Percentiles rank a stretch among this genome's conserved stretches.
Conservation (phyloP, 2,113 vertebrate genomes). For the chimpanzee (Pan troglodytes) region DNA sequence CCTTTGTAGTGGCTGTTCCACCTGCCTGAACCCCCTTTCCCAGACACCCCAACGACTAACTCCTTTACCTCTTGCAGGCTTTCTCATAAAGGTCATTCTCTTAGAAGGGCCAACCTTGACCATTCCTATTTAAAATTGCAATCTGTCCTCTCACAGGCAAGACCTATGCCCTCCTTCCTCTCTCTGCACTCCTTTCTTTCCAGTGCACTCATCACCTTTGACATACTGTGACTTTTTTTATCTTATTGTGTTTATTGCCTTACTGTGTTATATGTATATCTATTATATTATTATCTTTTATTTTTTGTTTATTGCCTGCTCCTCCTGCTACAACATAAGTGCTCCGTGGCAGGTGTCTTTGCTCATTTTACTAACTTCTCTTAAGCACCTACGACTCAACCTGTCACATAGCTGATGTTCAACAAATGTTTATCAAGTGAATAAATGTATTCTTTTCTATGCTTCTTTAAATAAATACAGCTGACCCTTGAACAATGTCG, state of each 20-base stretch:
- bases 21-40: neutral
- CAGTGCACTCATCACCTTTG: neutral
- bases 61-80: neutral
- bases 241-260: neutral
- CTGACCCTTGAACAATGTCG: neutral
- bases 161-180: fast-evolving
- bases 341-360: neutral
- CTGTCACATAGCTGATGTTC: neutral
- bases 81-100: neutral
- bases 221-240: neutral
- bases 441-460: neutral
- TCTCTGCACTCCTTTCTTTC: neutral
- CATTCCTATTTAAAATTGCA: neutral
- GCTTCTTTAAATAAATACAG: neutral
- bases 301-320: neutral
- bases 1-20: neutral
- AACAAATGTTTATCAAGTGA: neutral
- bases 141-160: neutral
- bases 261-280: neutral
- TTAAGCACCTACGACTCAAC: neutral
- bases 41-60: too few species aligned
- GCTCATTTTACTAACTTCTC: neutral
- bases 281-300: neutral
- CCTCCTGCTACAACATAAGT: too few species aligned
- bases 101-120: neutral